Evolutionary conservation across 64 coral and sea anemone genomes (phyloP).

Genomic region (Montipora cactus): DNA sequence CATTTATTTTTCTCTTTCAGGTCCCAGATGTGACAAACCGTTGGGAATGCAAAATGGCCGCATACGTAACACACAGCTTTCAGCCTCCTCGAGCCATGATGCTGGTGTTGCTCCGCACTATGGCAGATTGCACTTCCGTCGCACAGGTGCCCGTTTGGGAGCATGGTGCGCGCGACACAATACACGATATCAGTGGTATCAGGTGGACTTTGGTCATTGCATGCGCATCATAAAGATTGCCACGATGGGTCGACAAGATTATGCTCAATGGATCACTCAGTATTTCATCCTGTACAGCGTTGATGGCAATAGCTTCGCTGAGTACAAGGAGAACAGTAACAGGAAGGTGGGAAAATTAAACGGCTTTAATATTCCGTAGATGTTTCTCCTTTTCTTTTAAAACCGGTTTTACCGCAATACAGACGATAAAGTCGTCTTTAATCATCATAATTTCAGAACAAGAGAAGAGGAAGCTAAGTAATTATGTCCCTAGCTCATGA

Average conservation of each 20-base stretch:
- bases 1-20: not conserved
- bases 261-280: conserved; percentile 78
- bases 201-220: conserved; percentile 70
- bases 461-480: too few species aligned
- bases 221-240: conserved; percentile 73
- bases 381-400: too few species aligned
- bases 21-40: conserved; percentile 79
- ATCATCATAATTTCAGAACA: too few species aligned
- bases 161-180: conserved; percentile 85
- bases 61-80: conserved; percentile 68
- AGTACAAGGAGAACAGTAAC: conserved; percentile 75
- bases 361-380: not conserved
- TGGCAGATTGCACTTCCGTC: conserved; percentile 70
- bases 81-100: conserved; percentile 75
- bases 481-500: conserved; percentile 22
- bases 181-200: conserved; percentile 79
- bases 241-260: conserved; percentile 83
- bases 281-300: conserved; percentile 83
- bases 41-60: conserved; percentile 85
- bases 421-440: too few species aligned
- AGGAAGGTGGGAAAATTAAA: conserved; percentile 58
- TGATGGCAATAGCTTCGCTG: conserved; percentile 65
- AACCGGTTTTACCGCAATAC: too few species aligned
- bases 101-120: conserved; percentile 53
- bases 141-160: conserved; percentile 61